These are phyloP conservation scores for Holocentrus rufus DNA, from an alignment of 2,797 vertebrate species.

Conservation along the genomic window DNA sequence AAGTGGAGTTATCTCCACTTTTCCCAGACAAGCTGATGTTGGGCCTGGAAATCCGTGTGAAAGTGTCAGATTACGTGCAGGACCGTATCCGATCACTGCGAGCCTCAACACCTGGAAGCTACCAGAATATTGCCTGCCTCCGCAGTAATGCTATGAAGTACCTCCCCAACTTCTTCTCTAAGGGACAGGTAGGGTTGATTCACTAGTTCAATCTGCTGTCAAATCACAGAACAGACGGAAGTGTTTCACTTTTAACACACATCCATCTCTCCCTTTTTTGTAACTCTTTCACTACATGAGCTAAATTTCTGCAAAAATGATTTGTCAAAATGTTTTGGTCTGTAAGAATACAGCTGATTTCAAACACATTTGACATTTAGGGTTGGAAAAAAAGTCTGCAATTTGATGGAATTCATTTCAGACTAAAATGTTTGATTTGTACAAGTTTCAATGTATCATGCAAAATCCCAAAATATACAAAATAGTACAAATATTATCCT, in stretches of 20 bases:
- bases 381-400: no score
- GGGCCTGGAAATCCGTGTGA: constrained; percentile 92
- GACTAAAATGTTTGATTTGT: no score
- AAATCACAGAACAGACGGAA: not conserved
- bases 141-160: constrained; percentile 97
- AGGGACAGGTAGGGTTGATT: constrained; percentile 86
- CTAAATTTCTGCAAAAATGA: no score
- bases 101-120: constrained; percentile 81
- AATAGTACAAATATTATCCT: no score
- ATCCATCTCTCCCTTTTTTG: not conserved
- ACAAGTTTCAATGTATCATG: no score
- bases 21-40: constrained; percentile 90
- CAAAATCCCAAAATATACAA: no score
- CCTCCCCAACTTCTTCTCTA: constrained; percentile 92
- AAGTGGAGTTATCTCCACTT: constrained; percentile 89
- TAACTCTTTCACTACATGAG: no score
- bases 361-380: no score
- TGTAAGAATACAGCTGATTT: no score
- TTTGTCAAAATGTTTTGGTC: no score
- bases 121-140: constrained; percentile 92
- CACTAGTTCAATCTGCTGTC: not conserved
- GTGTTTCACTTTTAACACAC: not conserved
- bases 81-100: constrained; percentile 89
- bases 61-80: constrained; percentile 92
- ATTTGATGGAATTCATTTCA: no score